Conservation (phyloP, 2,888 invertebrate species). For the Didymodactylos carnosus region DNA sequence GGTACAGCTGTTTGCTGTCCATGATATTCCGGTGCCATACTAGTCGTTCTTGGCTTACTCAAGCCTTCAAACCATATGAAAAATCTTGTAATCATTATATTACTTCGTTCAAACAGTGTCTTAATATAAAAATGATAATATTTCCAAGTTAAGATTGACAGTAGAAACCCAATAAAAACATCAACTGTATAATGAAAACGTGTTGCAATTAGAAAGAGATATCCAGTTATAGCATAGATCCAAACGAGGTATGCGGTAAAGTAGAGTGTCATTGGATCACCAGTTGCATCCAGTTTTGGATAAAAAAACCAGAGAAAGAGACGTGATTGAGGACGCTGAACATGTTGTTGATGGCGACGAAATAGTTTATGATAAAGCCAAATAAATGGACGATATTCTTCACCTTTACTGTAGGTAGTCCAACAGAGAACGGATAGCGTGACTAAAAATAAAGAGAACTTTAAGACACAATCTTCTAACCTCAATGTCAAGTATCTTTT, state of each 20-base stretch:
- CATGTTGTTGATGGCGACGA: too few relatives aligned
- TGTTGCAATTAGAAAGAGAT: not conserved
- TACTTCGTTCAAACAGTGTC: not conserved
- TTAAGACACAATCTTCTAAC: not conserved
- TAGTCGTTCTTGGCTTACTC: not conserved
- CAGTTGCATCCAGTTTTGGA: not conserved
- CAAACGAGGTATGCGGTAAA: not conserved
- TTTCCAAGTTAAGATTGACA: not conserved
- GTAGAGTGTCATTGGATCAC: not conserved
- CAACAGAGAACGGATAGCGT: not conserved
- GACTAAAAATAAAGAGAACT: not conserved
- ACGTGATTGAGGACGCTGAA: too few relatives aligned
- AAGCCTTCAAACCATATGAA: not conserved
- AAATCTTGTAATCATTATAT: not conserved
- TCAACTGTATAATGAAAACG: not conserved
- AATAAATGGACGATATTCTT: not conserved
- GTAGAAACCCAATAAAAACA: not conserved
- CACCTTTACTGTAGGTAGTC: not conserved
- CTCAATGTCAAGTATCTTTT: too few relatives aligned
- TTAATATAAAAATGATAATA: not conserved
- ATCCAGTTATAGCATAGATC: not conserved
- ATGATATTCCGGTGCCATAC: too few relatives aligned
- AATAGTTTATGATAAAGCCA: not conserved
- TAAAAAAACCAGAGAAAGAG: too few relatives aligned
- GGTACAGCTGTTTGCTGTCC: not conserved